Conservation (phyloP, 2,797 vertebrate genomes). For the Halcyon smyrnensis region DNA sequence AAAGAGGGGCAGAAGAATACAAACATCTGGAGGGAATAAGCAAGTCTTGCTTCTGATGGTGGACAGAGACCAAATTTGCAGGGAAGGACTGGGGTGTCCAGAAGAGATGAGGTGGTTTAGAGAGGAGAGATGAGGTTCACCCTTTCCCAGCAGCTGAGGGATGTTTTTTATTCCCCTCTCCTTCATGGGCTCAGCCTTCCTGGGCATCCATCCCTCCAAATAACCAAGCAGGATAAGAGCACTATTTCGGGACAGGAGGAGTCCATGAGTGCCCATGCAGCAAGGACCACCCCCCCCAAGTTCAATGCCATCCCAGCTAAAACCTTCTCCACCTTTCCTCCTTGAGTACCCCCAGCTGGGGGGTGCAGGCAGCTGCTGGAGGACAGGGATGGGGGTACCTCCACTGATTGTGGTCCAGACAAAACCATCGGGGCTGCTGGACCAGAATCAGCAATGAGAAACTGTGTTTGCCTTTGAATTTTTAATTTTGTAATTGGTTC, state of each 20-base stretch:
- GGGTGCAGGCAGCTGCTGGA: rapidly evolving
- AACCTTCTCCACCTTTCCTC: not conserved
- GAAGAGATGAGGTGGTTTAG: not conserved
- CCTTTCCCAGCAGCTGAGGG: not conserved
- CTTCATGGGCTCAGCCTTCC: not conserved
- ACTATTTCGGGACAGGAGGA: not conserved
- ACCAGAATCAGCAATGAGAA: not conserved
- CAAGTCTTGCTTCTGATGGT: not conserved
- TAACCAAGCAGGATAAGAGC: not conserved
- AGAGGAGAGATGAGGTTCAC: not conserved
- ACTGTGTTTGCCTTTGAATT: not conserved
- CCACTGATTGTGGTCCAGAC: not conserved
- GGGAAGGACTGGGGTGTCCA: not conserved
- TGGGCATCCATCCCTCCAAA: not conserved
- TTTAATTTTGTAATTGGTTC: not conserved
- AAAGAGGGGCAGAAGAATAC: not conserved
- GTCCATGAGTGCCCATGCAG: not conserved
- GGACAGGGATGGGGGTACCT: rapidly evolving
- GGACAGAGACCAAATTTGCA: not conserved
- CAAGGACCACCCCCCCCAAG: not conserved
- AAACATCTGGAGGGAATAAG: not conserved
- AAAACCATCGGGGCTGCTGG: not conserved
- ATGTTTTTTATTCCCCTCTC: not conserved
- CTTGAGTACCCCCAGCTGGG: rapidly evolving
- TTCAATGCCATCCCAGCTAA: not conserved